phyloP scores from a whole-genome alignment of 2,113 vertebrate species.

The Notarius quadriscutis region DNA sequence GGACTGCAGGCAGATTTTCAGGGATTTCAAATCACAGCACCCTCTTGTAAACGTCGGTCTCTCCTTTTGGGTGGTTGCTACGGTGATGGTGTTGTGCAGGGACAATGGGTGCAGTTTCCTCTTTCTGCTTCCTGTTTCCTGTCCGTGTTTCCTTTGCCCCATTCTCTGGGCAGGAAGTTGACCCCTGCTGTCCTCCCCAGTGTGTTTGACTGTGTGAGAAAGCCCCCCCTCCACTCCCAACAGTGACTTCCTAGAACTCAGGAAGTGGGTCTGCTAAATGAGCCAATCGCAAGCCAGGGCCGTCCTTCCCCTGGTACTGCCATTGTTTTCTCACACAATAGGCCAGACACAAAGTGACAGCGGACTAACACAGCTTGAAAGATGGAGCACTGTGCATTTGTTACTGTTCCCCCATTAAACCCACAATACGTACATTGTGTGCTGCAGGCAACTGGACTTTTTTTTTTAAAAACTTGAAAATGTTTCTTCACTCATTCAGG shows the following conservation, averaged over 20 bases:
- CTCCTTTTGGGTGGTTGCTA: constrained; percentile 67
- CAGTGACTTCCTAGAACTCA: constrained; percentile 78
- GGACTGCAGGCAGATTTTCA: constrained; percentile 21
- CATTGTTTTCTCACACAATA: constrained; percentile 80
- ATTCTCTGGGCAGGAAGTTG: constrained; percentile 77
- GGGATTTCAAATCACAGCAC: constrained; percentile 44
- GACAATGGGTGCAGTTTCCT: constrained; percentile 84
- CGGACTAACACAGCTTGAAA: constrained; percentile 35
- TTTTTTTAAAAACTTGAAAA: neutral
- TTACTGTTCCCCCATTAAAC: constrained; percentile 11
- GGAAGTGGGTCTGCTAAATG: constrained; percentile 68
- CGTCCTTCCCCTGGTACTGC: constrained; percentile 74
- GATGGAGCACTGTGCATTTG: constrained; percentile 43
- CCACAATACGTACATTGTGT: neutral
- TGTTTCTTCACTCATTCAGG: neutral
- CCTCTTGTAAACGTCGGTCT: constrained; percentile 58
- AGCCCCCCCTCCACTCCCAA: constrained; percentile 52
- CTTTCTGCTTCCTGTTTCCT: constrained; percentile 81
- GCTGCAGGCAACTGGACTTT: neutral
- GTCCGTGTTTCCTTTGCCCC: constrained; percentile 77
- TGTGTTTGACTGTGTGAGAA: constrained; percentile 61
- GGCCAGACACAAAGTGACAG: constrained; percentile 72
- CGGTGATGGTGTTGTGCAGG: constrained; percentile 75
- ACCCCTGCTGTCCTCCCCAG: constrained; percentile 55
- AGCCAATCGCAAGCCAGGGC: constrained; percentile 70